Percentiles rank a stretch among this genome's conserved stretches.
Conservation (phyloP, 1,140 invertebrate genomes). For the Patella vulgata region DNA sequence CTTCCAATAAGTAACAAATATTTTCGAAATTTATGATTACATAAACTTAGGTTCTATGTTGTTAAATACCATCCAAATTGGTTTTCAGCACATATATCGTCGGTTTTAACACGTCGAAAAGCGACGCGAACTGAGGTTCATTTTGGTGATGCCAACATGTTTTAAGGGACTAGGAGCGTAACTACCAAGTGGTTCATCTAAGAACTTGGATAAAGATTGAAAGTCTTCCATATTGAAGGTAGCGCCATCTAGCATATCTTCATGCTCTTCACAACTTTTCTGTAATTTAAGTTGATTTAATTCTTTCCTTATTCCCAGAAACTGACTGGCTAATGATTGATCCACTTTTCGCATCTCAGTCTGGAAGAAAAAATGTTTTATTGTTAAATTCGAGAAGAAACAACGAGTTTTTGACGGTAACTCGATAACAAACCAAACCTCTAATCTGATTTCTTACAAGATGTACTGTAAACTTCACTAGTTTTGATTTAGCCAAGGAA, state of each 20-base stretch:
- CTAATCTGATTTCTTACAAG: too few species aligned
- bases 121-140: conserved; percentile 51
- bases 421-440: too few species aligned
- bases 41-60: too few species aligned
- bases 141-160: conserved; percentile 53
- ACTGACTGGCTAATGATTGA: conserved; percentile 47
- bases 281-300: conserved; percentile 48
- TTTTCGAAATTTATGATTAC: too few species aligned
- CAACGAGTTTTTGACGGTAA: too few species aligned
- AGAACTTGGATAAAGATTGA: conserved; percentile 41
- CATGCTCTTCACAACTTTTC: conserved; percentile 49
- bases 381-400: too few species aligned
- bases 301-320: conserved; percentile 51
- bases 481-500: too few species aligned
- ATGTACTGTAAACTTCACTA: too few species aligned
- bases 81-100: too few species aligned
- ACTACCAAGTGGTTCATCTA: conserved; percentile 37
- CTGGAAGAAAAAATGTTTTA: conserved; percentile 28
- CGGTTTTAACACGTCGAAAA: conserved; percentile 53
- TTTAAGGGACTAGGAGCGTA: conserved; percentile 23
- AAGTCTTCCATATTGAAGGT: conserved; percentile 51
- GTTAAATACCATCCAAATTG: too few species aligned
- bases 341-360: conserved; percentile 48
- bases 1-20: too few species aligned
- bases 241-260: conserved; percentile 55